phyloP scores from a whole-genome alignment of 2,797 vertebrate genomes.

The Sebastiscus tertius region DNA sequence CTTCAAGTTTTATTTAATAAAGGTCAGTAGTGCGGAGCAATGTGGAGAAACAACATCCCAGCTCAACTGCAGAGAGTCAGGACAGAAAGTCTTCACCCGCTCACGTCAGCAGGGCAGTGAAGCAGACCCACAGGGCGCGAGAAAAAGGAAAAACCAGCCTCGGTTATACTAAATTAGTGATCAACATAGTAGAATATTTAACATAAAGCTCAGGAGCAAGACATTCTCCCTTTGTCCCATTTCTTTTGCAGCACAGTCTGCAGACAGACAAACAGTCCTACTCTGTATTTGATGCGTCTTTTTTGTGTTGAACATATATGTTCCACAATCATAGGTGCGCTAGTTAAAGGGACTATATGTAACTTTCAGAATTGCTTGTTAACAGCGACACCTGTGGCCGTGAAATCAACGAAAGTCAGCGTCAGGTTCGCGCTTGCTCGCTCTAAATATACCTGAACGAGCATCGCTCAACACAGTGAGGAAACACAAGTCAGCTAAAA shows the following conservation, averaged over 20 bases:
- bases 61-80: slow-evolving; percentile 16
- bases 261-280: neutral
- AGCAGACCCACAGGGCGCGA: slow-evolving; percentile 33
- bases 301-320: neutral
- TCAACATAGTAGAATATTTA: slow-evolving; percentile 25
- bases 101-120: slow-evolving; percentile 44
- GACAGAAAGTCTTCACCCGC: slow-evolving; percentile 41
- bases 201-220: neutral
- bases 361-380: too few species aligned
- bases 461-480: too few species aligned
- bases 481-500: too few species aligned
- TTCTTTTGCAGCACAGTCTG: neutral
- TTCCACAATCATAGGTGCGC: neutral
- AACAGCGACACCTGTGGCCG: too few species aligned
- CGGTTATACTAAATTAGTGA: slow-evolving; percentile 38
- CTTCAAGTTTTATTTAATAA: slow-evolving; percentile 52
- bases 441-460: too few species aligned
- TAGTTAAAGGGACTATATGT: neutral
- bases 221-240: neutral
- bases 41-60: slow-evolving; percentile 46
- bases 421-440: too few species aligned
- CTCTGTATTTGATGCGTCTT: neutral
- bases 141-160: slow-evolving; percentile 1
- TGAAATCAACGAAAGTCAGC: too few species aligned
- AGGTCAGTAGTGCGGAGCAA: slow-evolving; percentile 53